Conservation (phyloP, 2,113 vertebrate genomes). For the Silurus glanis region DNA sequence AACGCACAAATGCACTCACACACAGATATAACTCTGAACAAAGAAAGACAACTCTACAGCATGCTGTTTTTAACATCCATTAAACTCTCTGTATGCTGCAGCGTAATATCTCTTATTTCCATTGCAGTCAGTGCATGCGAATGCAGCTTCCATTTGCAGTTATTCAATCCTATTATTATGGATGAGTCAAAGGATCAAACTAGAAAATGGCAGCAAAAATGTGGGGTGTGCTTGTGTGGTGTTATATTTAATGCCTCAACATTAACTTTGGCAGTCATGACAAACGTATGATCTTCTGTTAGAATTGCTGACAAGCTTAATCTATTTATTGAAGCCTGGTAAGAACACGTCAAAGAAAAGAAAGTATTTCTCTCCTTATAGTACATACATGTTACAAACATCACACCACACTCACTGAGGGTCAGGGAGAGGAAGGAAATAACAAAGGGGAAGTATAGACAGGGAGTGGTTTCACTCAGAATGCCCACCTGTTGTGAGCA, state of each 20-base stretch:
- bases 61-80: background rate
- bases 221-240: background rate
- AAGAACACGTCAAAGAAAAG: background rate
- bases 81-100: background rate
- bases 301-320: background rate
- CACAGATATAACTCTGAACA: constrained; percentile 10
- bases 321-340: background rate
- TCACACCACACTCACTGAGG: constrained; percentile 54
- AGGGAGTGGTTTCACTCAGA: background rate
- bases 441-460: constrained; percentile 31
- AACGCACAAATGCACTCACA: background rate
- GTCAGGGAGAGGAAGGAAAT: constrained; percentile 52
- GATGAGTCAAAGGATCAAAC: background rate
- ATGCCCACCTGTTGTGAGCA: constrained; percentile 95
- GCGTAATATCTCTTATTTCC: background rate
- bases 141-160: background rate
- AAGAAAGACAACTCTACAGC: constrained; percentile 25
- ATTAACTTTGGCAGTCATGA: background rate
- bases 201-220: background rate
- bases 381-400: background rate
- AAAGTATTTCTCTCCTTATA: background rate
- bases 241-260: background rate
- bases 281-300: background rate
- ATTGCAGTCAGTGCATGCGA: background rate
- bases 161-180: background rate